These are phyloP conservation scores for Mya arenaria DNA, from an alignment of 1,140 invertebrate species.

Conservation along the genomic window DNA sequence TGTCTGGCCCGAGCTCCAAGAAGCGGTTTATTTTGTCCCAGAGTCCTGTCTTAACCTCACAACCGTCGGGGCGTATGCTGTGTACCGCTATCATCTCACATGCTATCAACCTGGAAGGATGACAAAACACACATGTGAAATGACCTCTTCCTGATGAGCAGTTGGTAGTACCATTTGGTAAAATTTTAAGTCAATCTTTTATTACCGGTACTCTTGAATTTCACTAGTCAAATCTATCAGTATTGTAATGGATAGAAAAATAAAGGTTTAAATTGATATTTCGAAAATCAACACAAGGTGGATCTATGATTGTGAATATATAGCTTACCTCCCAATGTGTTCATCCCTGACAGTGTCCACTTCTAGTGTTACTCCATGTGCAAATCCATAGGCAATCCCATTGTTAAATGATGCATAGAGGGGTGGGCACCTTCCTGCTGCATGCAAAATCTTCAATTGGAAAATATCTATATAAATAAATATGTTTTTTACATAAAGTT, in stretches of 20 bases:
- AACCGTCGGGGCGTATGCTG: constrained; percentile 50
- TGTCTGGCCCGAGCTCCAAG: constrained; percentile 64
- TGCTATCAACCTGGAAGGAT: constrained; percentile 73
- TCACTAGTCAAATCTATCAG: too few relatives aligned
- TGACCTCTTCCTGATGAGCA: neutral
- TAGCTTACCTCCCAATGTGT: constrained; percentile 68
- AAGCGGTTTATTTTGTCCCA: constrained; percentile 65
- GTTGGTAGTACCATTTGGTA: neutral
- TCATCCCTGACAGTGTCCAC: constrained; percentile 86
- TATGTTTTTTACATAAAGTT: neutral
- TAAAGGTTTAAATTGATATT: too few relatives aligned
- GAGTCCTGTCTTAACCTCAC: constrained; percentile 47
- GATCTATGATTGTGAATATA: too few relatives aligned
- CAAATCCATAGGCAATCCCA: constrained; percentile 96
- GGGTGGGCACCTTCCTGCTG: constrained; percentile 90
- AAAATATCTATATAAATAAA: neutral
- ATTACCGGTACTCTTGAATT: too few relatives aligned
- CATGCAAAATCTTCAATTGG: constrained; percentile 77
- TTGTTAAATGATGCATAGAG: constrained; percentile 96
- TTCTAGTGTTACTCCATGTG: constrained; percentile 91
- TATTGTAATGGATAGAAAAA: too few relatives aligned
- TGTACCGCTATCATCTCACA: constrained; percentile 76
- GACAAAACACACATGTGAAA: too few relatives aligned
- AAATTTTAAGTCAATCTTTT: neutral
- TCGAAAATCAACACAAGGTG: too few relatives aligned